These are phyloP conservation scores for Amazona guildingii DNA, from an alignment of 2,113 vertebrate species.

Conservation along the genomic window DNA sequence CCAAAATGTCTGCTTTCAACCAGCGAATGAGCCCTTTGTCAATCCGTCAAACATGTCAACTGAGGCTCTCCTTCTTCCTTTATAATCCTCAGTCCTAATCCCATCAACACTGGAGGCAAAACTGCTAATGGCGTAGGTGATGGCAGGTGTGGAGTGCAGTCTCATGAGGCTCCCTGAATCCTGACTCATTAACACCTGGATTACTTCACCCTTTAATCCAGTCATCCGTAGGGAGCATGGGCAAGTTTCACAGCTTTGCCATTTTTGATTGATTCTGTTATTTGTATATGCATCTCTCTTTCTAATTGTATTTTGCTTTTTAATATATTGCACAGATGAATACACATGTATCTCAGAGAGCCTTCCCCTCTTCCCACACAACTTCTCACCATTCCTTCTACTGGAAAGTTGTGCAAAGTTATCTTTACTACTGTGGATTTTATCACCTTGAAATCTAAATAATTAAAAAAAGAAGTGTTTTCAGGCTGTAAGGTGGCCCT, in stretches of 20 bases:
- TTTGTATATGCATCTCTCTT: neutral
- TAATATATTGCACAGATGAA: neutral
- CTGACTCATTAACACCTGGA: neutral
- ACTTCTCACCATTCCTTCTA: neutral
- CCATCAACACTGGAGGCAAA: neutral
- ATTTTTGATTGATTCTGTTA: neutral
- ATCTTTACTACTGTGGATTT: neutral
- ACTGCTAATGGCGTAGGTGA: neutral
- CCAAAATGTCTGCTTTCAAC: neutral
- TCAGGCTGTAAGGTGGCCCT: neutral
- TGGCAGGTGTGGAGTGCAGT: rapidly evolving
- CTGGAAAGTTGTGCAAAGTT: neutral
- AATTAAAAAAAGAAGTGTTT: neutral
- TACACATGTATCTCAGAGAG: neutral
- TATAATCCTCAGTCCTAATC: neutral
- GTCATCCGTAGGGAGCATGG: rapidly evolving
- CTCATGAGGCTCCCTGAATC: neutral
- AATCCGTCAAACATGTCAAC: neutral
- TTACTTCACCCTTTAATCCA: neutral
- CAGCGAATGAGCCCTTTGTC: neutral
- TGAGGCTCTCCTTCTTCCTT: neutral
- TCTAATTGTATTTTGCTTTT: neutral
- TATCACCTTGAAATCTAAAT: neutral
- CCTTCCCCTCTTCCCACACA: neutral
- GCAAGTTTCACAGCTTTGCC: neutral